A percentile compares a stretch with the other conserved stretches of the same genome.
phyloP scores from a whole-genome alignment of 2,888 invertebrate species.

The Ectemnius cavifrons region DNA sequence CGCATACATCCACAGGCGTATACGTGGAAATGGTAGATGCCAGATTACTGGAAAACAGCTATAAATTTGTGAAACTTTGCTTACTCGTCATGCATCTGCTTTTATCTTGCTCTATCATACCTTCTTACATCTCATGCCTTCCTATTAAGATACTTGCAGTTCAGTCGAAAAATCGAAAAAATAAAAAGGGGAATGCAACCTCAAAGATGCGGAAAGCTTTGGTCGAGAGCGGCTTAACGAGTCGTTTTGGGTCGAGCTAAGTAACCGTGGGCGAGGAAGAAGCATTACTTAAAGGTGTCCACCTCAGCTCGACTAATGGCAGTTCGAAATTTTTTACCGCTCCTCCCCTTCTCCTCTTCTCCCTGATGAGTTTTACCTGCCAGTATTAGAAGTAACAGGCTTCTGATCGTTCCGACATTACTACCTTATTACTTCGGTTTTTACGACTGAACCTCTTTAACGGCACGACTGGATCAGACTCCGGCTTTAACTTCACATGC shows the following conservation, averaged over 20 bases:
- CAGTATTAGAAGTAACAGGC: too few relatives aligned
- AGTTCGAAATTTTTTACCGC: not conserved
- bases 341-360: not conserved
- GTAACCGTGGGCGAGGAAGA: constrained; percentile 13
- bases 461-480: too few relatives aligned
- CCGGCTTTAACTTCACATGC: too few relatives aligned
- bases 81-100: too few relatives aligned
- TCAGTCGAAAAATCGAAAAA: too few relatives aligned
- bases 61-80: constrained; percentile 1
- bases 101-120: not conserved
- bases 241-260: constrained; percentile 7
- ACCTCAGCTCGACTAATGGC: not conserved
- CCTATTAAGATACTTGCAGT: too few relatives aligned
- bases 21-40: not conserved
- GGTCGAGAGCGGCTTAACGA: constrained; percentile 22
- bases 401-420: too few relatives aligned
- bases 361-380: too few relatives aligned
- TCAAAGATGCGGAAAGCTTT: not conserved
- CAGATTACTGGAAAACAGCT: constrained; percentile 9
- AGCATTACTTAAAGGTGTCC: constrained; percentile 7
- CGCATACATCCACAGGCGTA: not conserved
- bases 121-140: too few relatives aligned
- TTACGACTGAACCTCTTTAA: too few relatives aligned
- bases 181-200: too few relatives aligned
- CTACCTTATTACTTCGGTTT: too few relatives aligned